Percentiles rank a stretch among this genome's conserved stretches.
Conservation (phyloP, 30 jellyfish, hydroid and myxozoan genomes). For the Hydra vulgaris region DNA sequence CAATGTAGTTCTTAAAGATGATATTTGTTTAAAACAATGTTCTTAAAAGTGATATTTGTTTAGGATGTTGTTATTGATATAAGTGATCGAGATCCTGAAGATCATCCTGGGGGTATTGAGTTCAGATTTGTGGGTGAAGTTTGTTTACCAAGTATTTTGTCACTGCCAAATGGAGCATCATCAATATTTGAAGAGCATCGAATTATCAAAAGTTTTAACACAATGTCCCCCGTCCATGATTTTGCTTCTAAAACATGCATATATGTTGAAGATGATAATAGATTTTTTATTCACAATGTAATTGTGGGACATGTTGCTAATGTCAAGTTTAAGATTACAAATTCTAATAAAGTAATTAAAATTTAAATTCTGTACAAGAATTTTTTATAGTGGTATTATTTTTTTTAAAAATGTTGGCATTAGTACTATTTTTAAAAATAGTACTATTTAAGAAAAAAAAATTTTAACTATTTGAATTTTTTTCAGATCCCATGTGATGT, state of each 20-base stretch:
- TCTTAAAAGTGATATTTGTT: no score
- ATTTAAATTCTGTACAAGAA: background rate
- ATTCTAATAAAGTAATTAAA: conserved; percentile 60
- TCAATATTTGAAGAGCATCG: conserved; percentile 90
- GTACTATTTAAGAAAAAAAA: no score
- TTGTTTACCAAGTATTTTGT: conserved; percentile 63
- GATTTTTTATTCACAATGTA: conserved; percentile 59
- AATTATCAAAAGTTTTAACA: conserved; percentile 57
- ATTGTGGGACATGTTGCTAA: conserved; percentile 80
- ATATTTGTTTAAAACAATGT: no score
- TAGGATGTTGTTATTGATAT: conserved; percentile 79
- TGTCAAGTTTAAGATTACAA: conserved; percentile 57
- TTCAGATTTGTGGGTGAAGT: conserved; percentile 68
- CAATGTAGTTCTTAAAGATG: no score
- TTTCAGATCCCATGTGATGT: conserved; percentile 88
- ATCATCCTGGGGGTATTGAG: conserved; percentile 74
- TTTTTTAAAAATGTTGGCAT: background rate
- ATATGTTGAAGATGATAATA: conserved; percentile 80
- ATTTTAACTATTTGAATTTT: no score
- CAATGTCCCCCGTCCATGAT: conserved; percentile 58
- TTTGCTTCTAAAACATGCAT: conserved; percentile 80
- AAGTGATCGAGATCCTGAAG: conserved; percentile 72
- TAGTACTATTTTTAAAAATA: no score
- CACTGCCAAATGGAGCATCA: conserved; percentile 43
- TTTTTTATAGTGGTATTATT: background rate